Conservation (phyloP, 1,140 invertebrate genomes). For the Cylas formicarius region DNA sequence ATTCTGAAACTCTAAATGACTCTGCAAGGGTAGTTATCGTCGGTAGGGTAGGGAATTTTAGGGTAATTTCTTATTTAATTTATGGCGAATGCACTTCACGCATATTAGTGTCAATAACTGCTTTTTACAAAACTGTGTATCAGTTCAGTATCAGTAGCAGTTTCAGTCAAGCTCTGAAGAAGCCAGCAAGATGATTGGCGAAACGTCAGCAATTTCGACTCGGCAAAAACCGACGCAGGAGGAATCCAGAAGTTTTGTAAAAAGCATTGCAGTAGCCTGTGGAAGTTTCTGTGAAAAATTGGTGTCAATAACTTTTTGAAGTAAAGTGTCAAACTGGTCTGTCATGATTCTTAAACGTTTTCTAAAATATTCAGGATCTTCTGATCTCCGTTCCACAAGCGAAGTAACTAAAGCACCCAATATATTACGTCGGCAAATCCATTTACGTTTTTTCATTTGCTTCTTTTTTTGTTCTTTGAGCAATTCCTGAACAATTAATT, state of each 20-base stretch:
- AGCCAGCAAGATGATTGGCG: too few relatives aligned
- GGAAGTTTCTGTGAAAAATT: neutral
- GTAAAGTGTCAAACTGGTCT: conserved; percentile 7
- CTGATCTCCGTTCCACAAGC: conserved; percentile 1
- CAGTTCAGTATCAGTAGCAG: too few relatives aligned
- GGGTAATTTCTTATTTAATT: conserved; percentile 5
- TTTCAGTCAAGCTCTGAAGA: too few relatives aligned
- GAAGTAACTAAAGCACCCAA: conserved; percentile 5
- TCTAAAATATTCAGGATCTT: conserved; percentile 7
- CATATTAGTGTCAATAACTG: conserved; percentile 5
- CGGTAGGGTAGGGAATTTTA: neutral
- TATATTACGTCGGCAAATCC: conserved; percentile 4
- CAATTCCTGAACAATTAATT: conserved; percentile 2
- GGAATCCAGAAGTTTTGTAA: too few relatives aligned
- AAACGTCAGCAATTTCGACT: too few relatives aligned
- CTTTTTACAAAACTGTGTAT: too few relatives aligned
- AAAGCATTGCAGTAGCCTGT: too few relatives aligned
- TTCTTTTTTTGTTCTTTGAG: conserved; percentile 3
- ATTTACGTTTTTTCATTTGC: neutral
- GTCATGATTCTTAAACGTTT: conserved; percentile 2
- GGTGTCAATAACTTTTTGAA: conserved; percentile 2
- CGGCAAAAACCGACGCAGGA: too few relatives aligned
- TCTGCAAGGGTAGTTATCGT: conserved; percentile 2
- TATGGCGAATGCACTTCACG: conserved; percentile 3
- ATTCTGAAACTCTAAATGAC: conserved; percentile 6